Evolutionary conservation across 1,140 invertebrate genomes (phyloP), one percentile per base, ranked within the genome.

Genomic region (Trichonephila clavipes): DNA sequence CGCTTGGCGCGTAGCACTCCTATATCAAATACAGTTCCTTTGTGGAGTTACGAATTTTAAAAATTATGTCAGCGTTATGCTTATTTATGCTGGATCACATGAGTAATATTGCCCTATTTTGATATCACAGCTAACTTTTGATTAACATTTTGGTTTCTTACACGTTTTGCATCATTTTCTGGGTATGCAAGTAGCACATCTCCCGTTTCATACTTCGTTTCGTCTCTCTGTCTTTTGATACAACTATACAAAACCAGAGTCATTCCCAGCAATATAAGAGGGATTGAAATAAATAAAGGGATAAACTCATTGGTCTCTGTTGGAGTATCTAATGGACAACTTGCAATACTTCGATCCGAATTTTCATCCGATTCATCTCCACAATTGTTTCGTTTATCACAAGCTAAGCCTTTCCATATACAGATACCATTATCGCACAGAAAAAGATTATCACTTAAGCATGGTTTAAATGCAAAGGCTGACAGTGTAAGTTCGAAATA

Each of bases 341-440:
- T 2, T 10, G 28, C 5, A 16, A 28, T 1, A 40, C 24, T 77
- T 28, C 10, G 5, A 28, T 19, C 12, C n/a, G 40, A 83, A 21
- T 87, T 16, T 61, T 92, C 90, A 34, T 92, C 90, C 21, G 34
- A 69, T 7, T 8, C 19, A 40, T 92, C 90, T 51, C 69, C 69
- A 87, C 90, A 92, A 40, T 92, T 92, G 21, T 92, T 83, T 10
- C 19, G 40, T 4, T n/a, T 18, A 40, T 92, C 77, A 19, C 90
- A 92, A 40, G n/a, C 14, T 51, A 92, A 69, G 6, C 21, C 40
- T 58, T 92, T 40, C 58, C 40, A 92, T 40, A 92, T 85, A 34
- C 90, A 85, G 6, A 64, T 44, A 21, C 40, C 24, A 69, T 59
- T 85, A 28, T 59, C 85, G 14, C 77, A 92, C 59, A 34, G 21